A percentile compares a stretch with the other conserved stretches of the same genome.
phyloP scores from a whole-genome alignment of 2,797 vertebrate species.

The Phataginus tricuspis region DNA sequence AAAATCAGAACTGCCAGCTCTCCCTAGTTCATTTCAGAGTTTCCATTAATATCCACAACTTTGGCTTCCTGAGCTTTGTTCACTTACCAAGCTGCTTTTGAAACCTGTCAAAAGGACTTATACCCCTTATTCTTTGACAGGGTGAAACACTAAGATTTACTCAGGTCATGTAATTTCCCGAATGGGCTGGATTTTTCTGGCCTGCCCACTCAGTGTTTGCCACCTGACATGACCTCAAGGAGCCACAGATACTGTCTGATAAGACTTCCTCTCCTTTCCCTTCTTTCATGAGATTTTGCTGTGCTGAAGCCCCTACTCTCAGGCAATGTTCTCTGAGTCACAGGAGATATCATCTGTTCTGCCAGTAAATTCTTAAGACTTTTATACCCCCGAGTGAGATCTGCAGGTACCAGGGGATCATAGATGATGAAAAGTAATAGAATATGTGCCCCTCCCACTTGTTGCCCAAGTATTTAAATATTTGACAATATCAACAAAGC shows the following conservation, averaged over 20 bases:
- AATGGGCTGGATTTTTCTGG: conserved; percentile 21
- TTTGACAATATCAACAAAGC: neutral
- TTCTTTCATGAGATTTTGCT: neutral
- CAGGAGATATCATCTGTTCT: neutral
- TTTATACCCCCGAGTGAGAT: neutral
- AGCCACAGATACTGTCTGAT: neutral
- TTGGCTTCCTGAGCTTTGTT: neutral
- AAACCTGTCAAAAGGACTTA: neutral
- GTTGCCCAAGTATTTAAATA: neutral
- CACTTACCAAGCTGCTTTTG: conserved; percentile 34
- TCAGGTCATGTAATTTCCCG: conserved; percentile 47
- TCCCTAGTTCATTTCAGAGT: neutral
- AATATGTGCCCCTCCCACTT: neutral
- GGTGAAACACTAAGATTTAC: conserved; percentile 15
- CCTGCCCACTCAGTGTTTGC: neutral
- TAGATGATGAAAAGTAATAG: neutral
- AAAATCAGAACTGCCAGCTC: neutral
- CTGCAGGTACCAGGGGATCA: neutral
- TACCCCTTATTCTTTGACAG: neutral
- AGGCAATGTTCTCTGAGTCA: neutral
- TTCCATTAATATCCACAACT: conserved; percentile 30
- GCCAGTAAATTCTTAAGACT: neutral
- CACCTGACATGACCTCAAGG: conserved; percentile 15
- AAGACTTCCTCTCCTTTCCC: neutral
- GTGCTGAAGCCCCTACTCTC: neutral